Percentiles rank a stretch among this genome's conserved stretches.
phyloP scores from a whole-genome alignment of 2,797 vertebrate genomes.

The Melopsittacus undulatus region DNA sequence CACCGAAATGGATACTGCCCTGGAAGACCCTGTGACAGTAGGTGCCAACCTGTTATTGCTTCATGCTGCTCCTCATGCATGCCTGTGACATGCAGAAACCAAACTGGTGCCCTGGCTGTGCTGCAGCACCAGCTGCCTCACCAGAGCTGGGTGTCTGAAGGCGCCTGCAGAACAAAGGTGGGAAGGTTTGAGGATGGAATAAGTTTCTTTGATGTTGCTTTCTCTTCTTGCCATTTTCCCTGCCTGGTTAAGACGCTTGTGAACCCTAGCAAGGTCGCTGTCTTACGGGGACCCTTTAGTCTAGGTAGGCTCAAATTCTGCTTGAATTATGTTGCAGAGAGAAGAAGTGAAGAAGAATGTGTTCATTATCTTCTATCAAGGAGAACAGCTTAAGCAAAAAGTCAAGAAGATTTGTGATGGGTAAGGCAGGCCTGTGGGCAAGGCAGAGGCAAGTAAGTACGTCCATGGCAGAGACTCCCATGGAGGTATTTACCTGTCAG shows the following conservation, averaged over 20 bases:
- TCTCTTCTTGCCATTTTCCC: background rate
- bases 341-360: conserved; percentile 83
- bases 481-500: background rate
- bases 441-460: background rate
- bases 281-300: background rate
- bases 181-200: background rate
- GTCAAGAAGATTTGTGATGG: conserved; percentile 84
- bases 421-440: conserved; percentile 66
- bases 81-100: background rate
- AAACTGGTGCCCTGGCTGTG: fast-evolving
- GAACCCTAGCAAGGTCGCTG: background rate
- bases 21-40: conserved; percentile 82
- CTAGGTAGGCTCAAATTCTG: background rate
- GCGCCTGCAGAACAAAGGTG: background rate
- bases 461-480: background rate
- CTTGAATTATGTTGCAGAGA: conserved; percentile 70
- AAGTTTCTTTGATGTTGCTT: background rate
- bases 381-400: conserved; percentile 82
- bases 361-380: conserved; percentile 86
- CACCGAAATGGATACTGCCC: conserved; percentile 74
- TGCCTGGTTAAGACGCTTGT: background rate
- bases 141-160: background rate
- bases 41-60: background rate
- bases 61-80: fast-evolving
- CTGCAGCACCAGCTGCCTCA: background rate